Conservation (phyloP, 1,140 invertebrate species). For the Neoseiulus cucumeris region DNA sequence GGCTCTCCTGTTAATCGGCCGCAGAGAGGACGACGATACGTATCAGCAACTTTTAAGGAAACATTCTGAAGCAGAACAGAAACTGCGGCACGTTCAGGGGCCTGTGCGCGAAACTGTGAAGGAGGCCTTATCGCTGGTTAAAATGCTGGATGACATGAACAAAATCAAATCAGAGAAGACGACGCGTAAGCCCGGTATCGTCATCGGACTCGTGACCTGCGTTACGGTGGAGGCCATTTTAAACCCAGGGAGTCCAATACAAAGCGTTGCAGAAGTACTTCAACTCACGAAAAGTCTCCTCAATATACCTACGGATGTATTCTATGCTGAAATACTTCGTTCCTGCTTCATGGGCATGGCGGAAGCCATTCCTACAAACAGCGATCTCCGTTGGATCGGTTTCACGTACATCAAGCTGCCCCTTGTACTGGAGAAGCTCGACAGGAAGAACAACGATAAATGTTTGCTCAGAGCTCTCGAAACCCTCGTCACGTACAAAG, state of each 20-base stretch:
- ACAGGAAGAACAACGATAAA: conserved; percentile 18
- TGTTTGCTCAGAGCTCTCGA: conserved; percentile 63
- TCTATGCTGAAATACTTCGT: conserved; percentile 71
- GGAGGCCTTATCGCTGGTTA: conserved; percentile 15
- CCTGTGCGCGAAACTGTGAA: conserved; percentile 19
- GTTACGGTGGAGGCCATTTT: conserved; percentile 39
- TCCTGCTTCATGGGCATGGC: conserved; percentile 69
- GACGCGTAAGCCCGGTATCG: background rate
- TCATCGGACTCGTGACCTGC: conserved; percentile 3
- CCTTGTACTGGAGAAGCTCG: conserved; percentile 24
- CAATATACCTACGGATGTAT: conserved; percentile 24
- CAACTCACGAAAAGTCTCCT: conserved; percentile 52
- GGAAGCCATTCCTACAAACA: conserved; percentile 31
- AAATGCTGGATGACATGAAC: conserved; percentile 15
- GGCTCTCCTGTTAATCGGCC: conserved; percentile 29
- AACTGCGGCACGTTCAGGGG: conserved; percentile 16
- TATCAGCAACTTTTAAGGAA: conserved; percentile 20
- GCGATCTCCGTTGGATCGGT: conserved; percentile 74
- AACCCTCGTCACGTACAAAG: conserved; percentile 51
- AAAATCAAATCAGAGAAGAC: conserved; percentile 7
- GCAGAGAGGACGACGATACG: conserved; percentile 26
- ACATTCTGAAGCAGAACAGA: conserved; percentile 18
- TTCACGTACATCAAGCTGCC: conserved; percentile 73
- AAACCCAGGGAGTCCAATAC: conserved; percentile 56
- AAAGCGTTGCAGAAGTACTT: conserved; percentile 53